Percentiles rank a stretch among this genome's conserved stretches.
phyloP scores from a whole-genome alignment of 2,113 vertebrate species.

The Cariama cristata region DNA sequence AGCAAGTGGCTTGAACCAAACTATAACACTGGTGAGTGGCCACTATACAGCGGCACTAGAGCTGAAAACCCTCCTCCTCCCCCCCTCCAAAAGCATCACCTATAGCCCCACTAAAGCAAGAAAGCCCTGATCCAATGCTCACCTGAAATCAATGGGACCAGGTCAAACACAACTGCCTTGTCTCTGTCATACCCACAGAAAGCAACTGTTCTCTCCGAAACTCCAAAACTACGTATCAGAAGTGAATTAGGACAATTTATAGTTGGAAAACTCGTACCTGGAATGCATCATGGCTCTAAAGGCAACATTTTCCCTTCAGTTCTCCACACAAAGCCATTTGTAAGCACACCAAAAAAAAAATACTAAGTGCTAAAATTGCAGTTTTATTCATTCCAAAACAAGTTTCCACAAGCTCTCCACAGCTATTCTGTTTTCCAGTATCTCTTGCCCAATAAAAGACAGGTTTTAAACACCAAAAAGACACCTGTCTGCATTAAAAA shows the following conservation, averaged over 20 bases:
- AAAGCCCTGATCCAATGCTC: accelerated
- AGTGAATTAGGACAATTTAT: background rate
- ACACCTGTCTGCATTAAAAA: constrained; percentile 45
- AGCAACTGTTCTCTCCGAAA: background rate
- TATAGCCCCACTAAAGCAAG: background rate
- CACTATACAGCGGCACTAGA: background rate
- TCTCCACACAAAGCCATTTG: background rate
- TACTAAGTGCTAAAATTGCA: background rate
- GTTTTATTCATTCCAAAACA: background rate
- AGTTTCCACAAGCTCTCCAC: background rate
- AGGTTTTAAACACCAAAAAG: constrained; percentile 8
- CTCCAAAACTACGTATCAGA: background rate
- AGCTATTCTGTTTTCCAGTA: background rate
- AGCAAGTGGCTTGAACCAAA: background rate
- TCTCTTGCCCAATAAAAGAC: constrained; percentile 2
- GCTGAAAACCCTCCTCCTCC: background rate
- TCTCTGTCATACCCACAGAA: background rate
- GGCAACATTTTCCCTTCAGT: background rate
- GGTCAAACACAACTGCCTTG: background rate
- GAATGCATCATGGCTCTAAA: background rate
- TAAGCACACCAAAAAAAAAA: background rate
- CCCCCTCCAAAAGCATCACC: background rate
- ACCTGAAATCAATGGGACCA: background rate
- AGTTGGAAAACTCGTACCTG: background rate
- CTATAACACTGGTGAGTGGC: background rate